These are phyloP conservation scores for Polyergus mexicanus DNA, from an alignment of 1,140 invertebrate genomes.

Conservation along the genomic window DNA sequence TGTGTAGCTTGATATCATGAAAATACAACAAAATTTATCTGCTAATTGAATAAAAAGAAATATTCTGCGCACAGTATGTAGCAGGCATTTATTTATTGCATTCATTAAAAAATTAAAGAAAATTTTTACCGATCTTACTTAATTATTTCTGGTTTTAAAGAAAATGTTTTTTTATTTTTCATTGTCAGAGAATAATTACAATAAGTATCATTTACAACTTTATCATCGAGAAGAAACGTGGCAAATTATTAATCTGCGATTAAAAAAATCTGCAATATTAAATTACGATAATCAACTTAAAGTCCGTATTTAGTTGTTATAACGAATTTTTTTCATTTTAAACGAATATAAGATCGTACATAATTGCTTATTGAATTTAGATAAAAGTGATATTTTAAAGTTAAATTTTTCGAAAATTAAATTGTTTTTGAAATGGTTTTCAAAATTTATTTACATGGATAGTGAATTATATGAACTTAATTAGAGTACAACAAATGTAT, in stretches of 20 bases:
- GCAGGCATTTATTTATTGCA: not conserved
- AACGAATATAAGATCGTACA: not conserved
- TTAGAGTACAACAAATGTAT: conserved; percentile 38
- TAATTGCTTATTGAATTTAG: not conserved
- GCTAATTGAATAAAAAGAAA: conserved; percentile 24
- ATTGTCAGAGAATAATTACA: not conserved
- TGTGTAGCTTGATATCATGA: conserved; percentile 3
- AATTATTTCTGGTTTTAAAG: not conserved
- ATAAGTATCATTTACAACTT: not conserved
- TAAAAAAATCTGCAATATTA: conserved; percentile 4
- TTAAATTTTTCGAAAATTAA: not conserved
- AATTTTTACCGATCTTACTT: not conserved
- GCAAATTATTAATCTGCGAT: not conserved
- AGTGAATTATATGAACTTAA: conserved; percentile 29
- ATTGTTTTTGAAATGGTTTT: not conserved
- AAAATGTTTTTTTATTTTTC: not conserved
- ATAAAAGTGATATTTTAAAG: conserved; percentile 14
- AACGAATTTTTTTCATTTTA: conserved; percentile 8
- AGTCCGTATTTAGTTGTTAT: conserved; percentile 6
- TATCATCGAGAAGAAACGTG: not conserved
- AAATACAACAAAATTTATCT: conserved; percentile 15
- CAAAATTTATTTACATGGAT: conserved; percentile 15
- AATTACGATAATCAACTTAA: conserved; percentile 31
- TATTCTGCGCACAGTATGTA: not conserved
- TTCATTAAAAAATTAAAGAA: conserved; percentile 5